phyloP scores from a whole-genome alignment of 2,797 vertebrate species.

The Spinus olivaceus region DNA sequence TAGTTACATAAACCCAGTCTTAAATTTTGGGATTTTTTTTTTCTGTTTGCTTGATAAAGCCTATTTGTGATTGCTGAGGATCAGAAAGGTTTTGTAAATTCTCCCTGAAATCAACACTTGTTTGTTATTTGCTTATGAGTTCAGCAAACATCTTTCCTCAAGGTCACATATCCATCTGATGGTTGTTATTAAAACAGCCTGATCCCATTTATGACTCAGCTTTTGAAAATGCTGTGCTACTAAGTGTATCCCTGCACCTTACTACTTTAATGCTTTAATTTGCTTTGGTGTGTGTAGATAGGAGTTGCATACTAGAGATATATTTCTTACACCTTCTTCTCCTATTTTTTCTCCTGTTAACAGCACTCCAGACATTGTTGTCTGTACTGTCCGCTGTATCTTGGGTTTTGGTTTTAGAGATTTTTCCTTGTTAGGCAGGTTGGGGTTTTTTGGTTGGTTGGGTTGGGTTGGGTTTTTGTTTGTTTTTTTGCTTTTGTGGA shows the following conservation, averaged over 20 bases:
- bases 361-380: neutral
- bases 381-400: neutral
- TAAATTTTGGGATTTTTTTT: neutral
- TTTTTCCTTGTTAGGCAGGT: neutral
- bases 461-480: too few species aligned
- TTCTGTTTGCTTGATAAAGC: neutral
- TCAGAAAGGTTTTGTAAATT: neutral
- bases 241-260: neutral
- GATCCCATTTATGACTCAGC: fast-evolving
- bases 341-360: neutral
- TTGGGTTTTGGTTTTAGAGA: fast-evolving
- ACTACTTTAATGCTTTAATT: neutral
- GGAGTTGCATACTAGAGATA: neutral
- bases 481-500: neutral
- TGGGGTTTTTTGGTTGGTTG: neutral
- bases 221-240: neutral
- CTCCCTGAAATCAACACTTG: neutral
- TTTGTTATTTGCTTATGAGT: neutral
- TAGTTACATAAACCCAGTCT: neutral
- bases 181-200: neutral
- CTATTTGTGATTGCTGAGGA: neutral
- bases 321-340: neutral
- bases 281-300: neutral
- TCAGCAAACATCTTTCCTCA: neutral
- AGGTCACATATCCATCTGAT: neutral